phyloP scores from a whole-genome alignment of 1,140 invertebrate genomes.

The honey bee (Apis mellifera) region DNA sequence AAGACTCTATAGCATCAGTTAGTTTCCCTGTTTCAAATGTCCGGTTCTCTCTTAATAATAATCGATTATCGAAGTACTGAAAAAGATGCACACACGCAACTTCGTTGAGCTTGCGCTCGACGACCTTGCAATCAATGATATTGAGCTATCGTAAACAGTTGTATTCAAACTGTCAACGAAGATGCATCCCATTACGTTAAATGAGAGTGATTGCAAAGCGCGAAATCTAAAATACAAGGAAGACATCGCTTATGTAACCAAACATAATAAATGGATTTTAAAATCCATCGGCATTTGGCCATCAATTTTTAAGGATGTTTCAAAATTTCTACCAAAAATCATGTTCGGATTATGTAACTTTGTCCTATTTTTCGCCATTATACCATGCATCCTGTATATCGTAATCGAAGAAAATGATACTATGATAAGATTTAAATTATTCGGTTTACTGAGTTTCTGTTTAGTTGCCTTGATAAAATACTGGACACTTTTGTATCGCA shows the following conservation, averaged over 20 bases:
- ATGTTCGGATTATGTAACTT: constrained; percentile 15
- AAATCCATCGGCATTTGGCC: constrained; percentile 60
- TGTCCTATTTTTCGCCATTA: constrained; percentile 15
- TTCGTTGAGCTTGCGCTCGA: constrained; percentile 6
- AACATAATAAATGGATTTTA: constrained; percentile 34
- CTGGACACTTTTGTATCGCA: constrained; percentile 22
- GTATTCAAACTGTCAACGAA: neutral
- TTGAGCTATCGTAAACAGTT: neutral
- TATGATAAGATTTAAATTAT: constrained; percentile 16
- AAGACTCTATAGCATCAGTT: neutral
- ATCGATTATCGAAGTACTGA: neutral
- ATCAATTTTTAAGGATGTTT: neutral
- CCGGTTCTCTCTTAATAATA: neutral
- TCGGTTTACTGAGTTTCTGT: constrained; percentile 27
- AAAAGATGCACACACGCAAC: neutral
- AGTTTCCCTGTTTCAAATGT: neutral
- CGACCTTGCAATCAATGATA: constrained; percentile 36
- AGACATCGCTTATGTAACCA: constrained; percentile 30
- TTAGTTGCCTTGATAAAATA: constrained; percentile 36
- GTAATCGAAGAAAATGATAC: constrained; percentile 33
- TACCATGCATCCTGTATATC: constrained; percentile 39
- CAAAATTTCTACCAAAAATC: neutral
- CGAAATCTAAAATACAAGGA: constrained; percentile 20
- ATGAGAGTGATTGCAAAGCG: too few species aligned
- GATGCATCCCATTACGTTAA: neutral